Conservation (phyloP, 2,888 invertebrate species). For the Archaeoteleia sp. region DNA sequence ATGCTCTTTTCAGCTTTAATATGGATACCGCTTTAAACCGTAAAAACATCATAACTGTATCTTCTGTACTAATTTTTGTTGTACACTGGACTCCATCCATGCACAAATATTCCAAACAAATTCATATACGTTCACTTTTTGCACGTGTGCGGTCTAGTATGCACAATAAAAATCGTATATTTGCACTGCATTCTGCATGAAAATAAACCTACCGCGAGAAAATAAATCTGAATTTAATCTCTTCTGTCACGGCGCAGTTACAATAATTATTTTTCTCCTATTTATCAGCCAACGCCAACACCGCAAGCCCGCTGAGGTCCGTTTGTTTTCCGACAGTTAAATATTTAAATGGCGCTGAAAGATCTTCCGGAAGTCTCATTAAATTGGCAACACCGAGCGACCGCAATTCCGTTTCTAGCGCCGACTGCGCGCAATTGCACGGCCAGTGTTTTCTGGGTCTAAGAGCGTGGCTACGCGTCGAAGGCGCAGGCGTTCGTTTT, state of each 20-base stretch:
- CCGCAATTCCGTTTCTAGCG: conserved; percentile 34
- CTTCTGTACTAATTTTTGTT: no score
- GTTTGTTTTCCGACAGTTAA: conserved; percentile 23
- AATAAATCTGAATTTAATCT: neutral
- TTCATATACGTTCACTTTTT: no score
- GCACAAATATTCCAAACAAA: no score
- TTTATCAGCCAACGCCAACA: neutral
- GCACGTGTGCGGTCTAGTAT: no score
- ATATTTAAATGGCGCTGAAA: conserved; percentile 43
- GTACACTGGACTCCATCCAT: no score
- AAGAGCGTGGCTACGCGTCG: conserved; percentile 33
- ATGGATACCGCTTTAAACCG: no score
- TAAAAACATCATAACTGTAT: no score
- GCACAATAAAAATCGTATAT: no score
- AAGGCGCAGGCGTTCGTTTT: conserved; percentile 67
- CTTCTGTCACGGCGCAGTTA: conserved; percentile 1
- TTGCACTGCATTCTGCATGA: no score
- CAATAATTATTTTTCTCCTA: conserved; percentile 10
- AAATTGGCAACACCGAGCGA: conserved; percentile 41
- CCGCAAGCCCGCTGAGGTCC: neutral
- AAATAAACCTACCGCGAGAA: no score
- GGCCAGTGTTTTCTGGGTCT: conserved; percentile 25
- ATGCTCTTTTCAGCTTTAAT: no score
- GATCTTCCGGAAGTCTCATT: conserved; percentile 45
- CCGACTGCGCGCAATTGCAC: neutral